Base-by-base conservation (phyloP, 1,140 invertebrate genomes). In the Drosophila punjabiensis region DNA sequence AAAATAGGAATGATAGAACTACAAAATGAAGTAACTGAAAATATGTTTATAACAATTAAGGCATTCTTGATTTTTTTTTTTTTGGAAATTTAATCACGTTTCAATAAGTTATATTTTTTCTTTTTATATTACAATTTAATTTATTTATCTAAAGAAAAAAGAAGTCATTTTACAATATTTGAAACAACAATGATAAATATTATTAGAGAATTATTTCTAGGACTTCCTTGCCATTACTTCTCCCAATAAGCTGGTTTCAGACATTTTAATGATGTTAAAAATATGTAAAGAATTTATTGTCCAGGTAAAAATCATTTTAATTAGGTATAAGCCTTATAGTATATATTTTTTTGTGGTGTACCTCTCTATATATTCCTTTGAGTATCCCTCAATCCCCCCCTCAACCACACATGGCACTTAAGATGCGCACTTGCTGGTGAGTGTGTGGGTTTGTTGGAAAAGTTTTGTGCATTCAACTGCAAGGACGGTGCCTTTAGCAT, bases 401-500 rank as follows among this genome's bases (percentile, higher is more conserved):
- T 24, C 37, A 37, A 39, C 45, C 47, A 62, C 73, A 58, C 62
- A 63, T 39, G 73, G 53, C 80, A 82, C 71, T 82, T 78, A 82
- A 82, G 80, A 82, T 79, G 75, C 62, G 76, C 35, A 56, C 60
- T 28, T 69, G 52, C 24, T 33, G 70, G 63, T 71, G 66, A 30
- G 53, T 18, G 53, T 18, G 24, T 45, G 50, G 37, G 66, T 58
- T 63, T 65, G 81, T 45, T 35, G 53, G 60, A 69, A 78, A 81
- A 70, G 65, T 79, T 85, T 82, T 79, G 76, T 87, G 84, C 84
- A 88, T 77, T 87, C 84, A 77, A 61, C 80, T 88, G 84, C 84
- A 87, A 77, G 67, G 77, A 62, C 71, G 55, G 67, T 79, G 78
- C 50, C 81, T 68, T 74, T 80, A 74, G 61, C 67, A 24, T 56